Base-by-base conservation (phyloP, 2,113 vertebrate species). In the Poeciliopsis turrubarensis region DNA sequence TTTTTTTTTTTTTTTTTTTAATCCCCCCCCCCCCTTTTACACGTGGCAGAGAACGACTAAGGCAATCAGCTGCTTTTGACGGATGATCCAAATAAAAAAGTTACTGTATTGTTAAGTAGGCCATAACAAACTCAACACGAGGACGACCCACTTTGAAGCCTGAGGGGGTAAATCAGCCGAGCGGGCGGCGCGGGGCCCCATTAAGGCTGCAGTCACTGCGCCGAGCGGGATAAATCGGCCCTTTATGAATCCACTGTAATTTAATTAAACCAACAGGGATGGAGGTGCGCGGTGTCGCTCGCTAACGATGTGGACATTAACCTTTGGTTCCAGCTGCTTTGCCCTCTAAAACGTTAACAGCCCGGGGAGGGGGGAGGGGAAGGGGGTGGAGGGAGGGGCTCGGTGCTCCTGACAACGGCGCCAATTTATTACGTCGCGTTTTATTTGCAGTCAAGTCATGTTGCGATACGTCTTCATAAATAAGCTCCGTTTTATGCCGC, bases 251-350 rank as follows among this genome's bases (percentile, higher is more conserved):
- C 89, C 71, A 57, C 78, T 89, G 82, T 92, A 89, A 92, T 92
- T 91, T 88, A 90, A 93, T 93, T 93, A 92, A 92, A 93, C 84
- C 84, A 90, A 90, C 84, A 87, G 83, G 83, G 85, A 91, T 86
- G 73, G 84, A 89, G 65, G 80, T 86, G 81, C 77, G 83, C 86
- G 73, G 79, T 71, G 86, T 80, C 70, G 64, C 79, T 89, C 79
- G 80, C 87, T 91, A 90, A 93, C 91, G 85, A 78, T 60, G 75
- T 71, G 89, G 85, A 87, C 87, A 91, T 90, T 92, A 92, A 92
- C 91, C 92, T 92, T 89, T 89, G 77, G 73, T 82, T 84, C 72
- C 80, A 77, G 85, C 86, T 83, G 80, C 81, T 81, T 87, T 77
- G 83, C 81, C 85, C 85, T 87, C 87, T 81, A 83, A 88, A 87